A percentile compares a stretch with the other conserved stretches of the same genome.
Conservation (phyloP, 2,797 vertebrate genomes). For the Avahi laniger region DNA sequence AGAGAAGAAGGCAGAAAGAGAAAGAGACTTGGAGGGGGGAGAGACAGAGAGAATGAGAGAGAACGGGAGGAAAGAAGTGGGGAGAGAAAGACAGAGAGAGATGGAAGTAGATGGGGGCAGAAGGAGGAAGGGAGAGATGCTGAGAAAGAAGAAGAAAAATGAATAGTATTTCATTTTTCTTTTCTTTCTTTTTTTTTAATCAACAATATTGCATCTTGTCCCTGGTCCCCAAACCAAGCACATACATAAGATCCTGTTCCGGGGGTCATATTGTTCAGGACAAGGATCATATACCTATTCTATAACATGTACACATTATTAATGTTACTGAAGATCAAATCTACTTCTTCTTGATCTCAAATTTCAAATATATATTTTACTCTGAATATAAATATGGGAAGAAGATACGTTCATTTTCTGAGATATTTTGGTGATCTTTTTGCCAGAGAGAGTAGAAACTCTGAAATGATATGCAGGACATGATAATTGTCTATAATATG, state of each 20-base stretch:
- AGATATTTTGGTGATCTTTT: background rate
- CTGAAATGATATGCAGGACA: background rate
- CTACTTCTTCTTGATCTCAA: background rate
- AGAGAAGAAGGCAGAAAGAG: background rate
- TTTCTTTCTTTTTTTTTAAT: background rate
- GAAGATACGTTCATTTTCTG: background rate
- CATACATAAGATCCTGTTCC: background rate
- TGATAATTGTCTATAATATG: background rate
- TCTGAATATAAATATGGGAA: background rate
- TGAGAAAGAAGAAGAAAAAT: background rate
- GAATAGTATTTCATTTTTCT: background rate
- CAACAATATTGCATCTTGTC: background rate
- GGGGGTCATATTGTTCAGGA: background rate
- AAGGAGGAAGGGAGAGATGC: background rate
- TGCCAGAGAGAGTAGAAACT: background rate
- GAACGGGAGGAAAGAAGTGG: no score
- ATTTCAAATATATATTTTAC: background rate
- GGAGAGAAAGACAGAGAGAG: fast-evolving
- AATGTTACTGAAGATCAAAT: background rate
- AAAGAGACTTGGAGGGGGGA: background rate
- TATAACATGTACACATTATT: background rate
- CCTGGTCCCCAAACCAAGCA: background rate
- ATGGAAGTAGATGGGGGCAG: no score
- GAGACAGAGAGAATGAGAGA: background rate
- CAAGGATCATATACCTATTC: background rate